Conservation (phyloP, 2,797 vertebrate species). For the Philypnodon macrostomus region DNA sequence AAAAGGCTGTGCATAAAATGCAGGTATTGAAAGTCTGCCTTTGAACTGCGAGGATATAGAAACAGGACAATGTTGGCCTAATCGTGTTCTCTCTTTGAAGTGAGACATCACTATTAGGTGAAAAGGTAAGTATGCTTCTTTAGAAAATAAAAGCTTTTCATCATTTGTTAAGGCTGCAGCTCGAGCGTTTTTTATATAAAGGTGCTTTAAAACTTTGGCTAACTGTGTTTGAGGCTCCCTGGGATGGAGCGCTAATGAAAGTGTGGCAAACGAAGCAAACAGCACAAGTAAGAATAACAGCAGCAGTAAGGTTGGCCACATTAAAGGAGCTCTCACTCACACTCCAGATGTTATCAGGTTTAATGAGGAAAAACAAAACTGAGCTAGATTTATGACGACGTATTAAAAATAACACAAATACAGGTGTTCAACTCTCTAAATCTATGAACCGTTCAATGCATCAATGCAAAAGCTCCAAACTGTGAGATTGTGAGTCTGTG, state of each 20-base stretch:
- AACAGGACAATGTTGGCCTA: slow-evolving; percentile 82
- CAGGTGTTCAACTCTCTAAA: slow-evolving; percentile 64
- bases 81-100: slow-evolving; percentile 82
- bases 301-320: slow-evolving; percentile 68
- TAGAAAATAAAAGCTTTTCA: slow-evolving; percentile 81
- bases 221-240: slow-evolving; percentile 46
- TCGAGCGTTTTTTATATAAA: slow-evolving; percentile 67
- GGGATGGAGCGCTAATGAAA: slow-evolving; percentile 65
- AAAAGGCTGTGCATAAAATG: slow-evolving; percentile 77
- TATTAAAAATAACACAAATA: slow-evolving; percentile 72
- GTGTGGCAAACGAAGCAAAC: slow-evolving; percentile 63
- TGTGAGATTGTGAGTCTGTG: too few species aligned
- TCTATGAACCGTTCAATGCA: slow-evolving; percentile 16
- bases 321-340: slow-evolving; percentile 68
- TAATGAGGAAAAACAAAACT: slow-evolving; percentile 76
- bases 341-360: slow-evolving; percentile 74
- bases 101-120: slow-evolving; percentile 81
- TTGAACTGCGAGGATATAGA: slow-evolving; percentile 82
- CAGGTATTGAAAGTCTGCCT: slow-evolving; percentile 79
- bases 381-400: slow-evolving; percentile 55
- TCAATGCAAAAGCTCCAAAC: slow-evolving; percentile 27
- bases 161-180: slow-evolving; percentile 74
- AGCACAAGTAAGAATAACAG: slow-evolving; percentile 73
- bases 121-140: slow-evolving; percentile 79
- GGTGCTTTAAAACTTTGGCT: slow-evolving; percentile 69